These are phyloP conservation scores for Tragelaphus scriptus DNA, from an alignment of 2,113 vertebrate species.

Conservation along the genomic window DNA sequence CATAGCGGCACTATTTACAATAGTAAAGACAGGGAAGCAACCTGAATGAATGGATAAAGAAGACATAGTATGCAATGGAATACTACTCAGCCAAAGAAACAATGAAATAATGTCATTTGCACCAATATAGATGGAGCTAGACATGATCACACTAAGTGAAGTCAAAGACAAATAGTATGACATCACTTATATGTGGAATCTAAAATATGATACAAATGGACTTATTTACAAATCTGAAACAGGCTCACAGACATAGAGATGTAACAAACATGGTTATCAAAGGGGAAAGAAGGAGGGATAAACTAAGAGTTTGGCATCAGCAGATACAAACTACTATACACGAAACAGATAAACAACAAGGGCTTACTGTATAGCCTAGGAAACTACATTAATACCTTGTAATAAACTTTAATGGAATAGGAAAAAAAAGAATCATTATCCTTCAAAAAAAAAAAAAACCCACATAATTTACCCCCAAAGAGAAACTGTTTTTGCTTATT, in stretches of 20 bases:
- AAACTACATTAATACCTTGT: not conserved
- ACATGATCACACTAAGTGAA: not conserved
- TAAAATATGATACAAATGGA: not conserved
- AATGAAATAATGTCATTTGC: not conserved
- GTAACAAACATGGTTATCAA: not conserved
- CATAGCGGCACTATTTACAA: not conserved
- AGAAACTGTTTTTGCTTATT: not conserved
- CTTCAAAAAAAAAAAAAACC: not conserved
- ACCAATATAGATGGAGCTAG: not conserved
- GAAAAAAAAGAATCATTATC: not conserved
- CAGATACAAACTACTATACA: not conserved
- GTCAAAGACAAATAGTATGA: not conserved
- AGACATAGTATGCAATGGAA: not conserved
- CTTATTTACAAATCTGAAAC: not conserved
- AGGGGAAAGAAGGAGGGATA: not conserved
- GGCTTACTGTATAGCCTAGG: not conserved
- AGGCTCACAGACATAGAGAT: not conserved
- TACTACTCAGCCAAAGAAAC: not conserved
- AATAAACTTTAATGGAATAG: not conserved
- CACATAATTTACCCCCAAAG: not conserved
- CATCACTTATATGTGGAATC: not conserved
- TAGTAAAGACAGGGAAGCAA: not conserved
- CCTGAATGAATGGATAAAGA: not conserved
- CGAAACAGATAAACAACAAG: not conserved
- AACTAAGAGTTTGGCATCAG: not conserved